These are phyloP conservation scores for Lithodes maja DNA, from an alignment of 2,888 invertebrate species.

Conservation along the genomic window DNA sequence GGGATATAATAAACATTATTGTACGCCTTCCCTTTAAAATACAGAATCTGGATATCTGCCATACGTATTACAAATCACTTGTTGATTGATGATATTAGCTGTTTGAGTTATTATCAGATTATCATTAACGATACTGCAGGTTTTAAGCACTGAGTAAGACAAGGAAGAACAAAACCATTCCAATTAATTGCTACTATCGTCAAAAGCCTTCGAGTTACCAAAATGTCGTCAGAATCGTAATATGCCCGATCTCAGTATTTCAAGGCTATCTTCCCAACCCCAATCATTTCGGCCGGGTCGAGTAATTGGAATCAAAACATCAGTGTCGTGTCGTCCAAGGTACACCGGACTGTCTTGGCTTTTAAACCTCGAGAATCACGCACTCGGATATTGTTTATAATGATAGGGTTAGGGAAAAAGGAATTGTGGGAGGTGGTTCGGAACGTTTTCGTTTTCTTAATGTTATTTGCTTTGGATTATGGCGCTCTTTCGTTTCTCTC, in stretches of 20 bases:
- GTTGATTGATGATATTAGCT: no score
- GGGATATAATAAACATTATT: no score
- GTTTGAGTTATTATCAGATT: no score
- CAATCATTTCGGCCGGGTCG: not conserved
- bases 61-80: no score
- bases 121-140: no score
- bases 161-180: no score
- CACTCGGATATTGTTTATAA: constrained; percentile 24
- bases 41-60: no score
- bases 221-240: no score
- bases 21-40: no score
- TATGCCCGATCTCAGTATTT: not conserved
- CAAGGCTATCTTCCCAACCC: not conserved
- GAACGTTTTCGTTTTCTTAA: not conserved
- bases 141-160: no score
- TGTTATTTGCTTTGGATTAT: not conserved
- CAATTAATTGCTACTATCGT: no score
- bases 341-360: constrained; percentile 4
- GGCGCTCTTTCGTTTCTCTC: not conserved
- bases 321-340: not conserved
- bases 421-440: not conserved
- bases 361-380: constrained; percentile 25
- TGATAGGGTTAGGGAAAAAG: not conserved
- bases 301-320: constrained; percentile 9
- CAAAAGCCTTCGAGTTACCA: no score